Conservation (phyloP, 1,140 invertebrate genomes). For the Heliconius eleuchia region DNA sequence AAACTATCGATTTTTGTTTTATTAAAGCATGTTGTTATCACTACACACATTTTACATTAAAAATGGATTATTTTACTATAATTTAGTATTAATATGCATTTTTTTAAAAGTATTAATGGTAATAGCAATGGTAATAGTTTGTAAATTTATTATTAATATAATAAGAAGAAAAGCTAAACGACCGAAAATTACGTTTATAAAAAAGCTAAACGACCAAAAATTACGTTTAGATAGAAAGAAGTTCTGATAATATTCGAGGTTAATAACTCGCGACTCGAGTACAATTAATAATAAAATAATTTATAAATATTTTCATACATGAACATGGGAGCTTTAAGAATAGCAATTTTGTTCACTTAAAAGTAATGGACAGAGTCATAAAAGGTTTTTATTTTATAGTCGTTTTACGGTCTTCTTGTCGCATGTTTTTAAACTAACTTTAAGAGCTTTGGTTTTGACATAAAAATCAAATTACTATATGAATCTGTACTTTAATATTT, state of each 20-base stretch:
- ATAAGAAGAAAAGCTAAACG: too few relatives aligned
- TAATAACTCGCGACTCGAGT: not conserved
- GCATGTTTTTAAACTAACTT: slow-evolving; percentile 30
- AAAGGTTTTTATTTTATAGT: slow-evolving; percentile 58
- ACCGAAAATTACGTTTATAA: too few relatives aligned
- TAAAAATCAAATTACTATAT: slow-evolving; percentile 1
- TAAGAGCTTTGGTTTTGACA: slow-evolving; percentile 9
- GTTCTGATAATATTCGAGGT: not conserved
- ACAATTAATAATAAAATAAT: slow-evolving; percentile 1
- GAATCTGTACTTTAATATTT: not conserved
- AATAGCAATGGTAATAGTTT: too few relatives aligned
- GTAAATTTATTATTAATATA: too few relatives aligned
- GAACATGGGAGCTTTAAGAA: slow-evolving; percentile 34
- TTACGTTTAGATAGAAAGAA: not conserved
- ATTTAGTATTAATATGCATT: too few relatives aligned
- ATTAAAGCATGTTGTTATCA: too few relatives aligned
- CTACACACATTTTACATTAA: too few relatives aligned
- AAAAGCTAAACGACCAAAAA: too few relatives aligned
- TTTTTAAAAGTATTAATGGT: too few relatives aligned
- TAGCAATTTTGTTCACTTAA: slow-evolving; percentile 50
- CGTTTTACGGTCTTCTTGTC: slow-evolving; percentile 21
- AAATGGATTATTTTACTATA: too few relatives aligned
- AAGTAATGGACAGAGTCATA: slow-evolving; percentile 53
- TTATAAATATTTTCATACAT: not conserved
- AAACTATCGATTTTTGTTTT: too few relatives aligned